A percentile compares a stretch with the other conserved stretches of the same genome.
phyloP scores from a whole-genome alignment of 2,888 invertebrate genomes.

The Tachina fera region DNA sequence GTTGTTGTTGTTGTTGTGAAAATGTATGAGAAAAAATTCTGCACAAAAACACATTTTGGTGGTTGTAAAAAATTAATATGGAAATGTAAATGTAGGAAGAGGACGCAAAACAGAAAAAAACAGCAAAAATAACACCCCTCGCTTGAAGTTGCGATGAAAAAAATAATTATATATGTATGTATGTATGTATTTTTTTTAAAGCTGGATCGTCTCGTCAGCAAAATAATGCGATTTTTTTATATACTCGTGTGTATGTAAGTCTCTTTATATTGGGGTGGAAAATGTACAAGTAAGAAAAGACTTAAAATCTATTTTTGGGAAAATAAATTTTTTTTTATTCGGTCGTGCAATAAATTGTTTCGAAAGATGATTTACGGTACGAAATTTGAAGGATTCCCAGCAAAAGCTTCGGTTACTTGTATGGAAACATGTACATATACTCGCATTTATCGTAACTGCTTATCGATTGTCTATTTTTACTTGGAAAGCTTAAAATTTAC shows the following conservation, averaged over 20 bases:
- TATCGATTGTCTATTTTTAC: too few species aligned
- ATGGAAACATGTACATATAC: too few species aligned
- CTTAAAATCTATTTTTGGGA: conserved; percentile 36
- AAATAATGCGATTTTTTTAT: conserved; percentile 69
- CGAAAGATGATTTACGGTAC: neutral
- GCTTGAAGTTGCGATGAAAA: conserved; percentile 4
- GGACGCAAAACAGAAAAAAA: conserved; percentile 24
- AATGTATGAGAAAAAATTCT: conserved; percentile 52
- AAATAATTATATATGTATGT: conserved; percentile 20
- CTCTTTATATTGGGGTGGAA: conserved; percentile 52
- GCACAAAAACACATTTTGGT: conserved; percentile 54
- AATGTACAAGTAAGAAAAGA: conserved; percentile 21
- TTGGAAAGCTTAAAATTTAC: too few species aligned
- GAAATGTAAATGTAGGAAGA: conserved; percentile 9
- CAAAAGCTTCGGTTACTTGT: too few species aligned
- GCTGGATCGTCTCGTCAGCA: conserved; percentile 67
- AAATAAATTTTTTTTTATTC: conserved; percentile 32
- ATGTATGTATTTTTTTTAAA: conserved; percentile 20
- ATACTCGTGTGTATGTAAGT: neutral
- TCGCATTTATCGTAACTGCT: too few species aligned
- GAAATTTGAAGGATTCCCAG: too few species aligned
- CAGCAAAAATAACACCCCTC: conserved; percentile 51
- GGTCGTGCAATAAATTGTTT: neutral
- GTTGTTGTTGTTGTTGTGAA: conserved; percentile 2
- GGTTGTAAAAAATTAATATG: conserved; percentile 48